phyloP scores from a whole-genome alignment of 2,888 invertebrate genomes.

The Sericinus montela region DNA sequence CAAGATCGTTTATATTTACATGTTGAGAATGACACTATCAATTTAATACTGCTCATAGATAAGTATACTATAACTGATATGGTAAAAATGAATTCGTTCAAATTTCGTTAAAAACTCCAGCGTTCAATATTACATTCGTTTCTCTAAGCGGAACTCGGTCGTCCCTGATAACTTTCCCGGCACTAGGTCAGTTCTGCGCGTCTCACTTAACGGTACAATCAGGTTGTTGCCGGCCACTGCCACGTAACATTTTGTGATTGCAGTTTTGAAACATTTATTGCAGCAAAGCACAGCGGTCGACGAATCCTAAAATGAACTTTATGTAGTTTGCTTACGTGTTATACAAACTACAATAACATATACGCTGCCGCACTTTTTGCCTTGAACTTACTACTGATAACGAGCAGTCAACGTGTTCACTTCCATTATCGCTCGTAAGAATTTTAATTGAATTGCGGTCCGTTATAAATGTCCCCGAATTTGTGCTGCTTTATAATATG shows the following conservation, averaged over 20 bases:
- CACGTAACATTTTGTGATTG: conserved; percentile 71
- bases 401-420: conserved; percentile 21
- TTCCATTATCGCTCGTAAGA: conserved; percentile 13
- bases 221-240: conserved; percentile 69
- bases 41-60: no score
- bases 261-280: conserved; percentile 67
- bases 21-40: no score
- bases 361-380: conserved; percentile 25
- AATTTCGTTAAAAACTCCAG: conserved; percentile 28
- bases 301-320: conserved; percentile 40
- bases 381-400: conserved; percentile 58
- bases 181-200: conserved; percentile 77
- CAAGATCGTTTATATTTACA: no score
- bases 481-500: neutral
- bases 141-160: conserved; percentile 59
- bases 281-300: conserved; percentile 35
- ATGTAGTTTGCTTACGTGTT: conserved; percentile 31
- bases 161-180: conserved; percentile 73
- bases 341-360: conserved; percentile 10
- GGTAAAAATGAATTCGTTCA: no score
- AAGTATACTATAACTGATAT: no score
- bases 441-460: conserved; percentile 16
- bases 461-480: conserved; percentile 9
- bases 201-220: conserved; percentile 75
- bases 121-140: conserved; percentile 38